Evolutionary conservation across 2,797 vertebrate species (phyloP), one percentile per base, ranked within the genome.

Genomic region (Rhinatrema bivittatum): DNA sequence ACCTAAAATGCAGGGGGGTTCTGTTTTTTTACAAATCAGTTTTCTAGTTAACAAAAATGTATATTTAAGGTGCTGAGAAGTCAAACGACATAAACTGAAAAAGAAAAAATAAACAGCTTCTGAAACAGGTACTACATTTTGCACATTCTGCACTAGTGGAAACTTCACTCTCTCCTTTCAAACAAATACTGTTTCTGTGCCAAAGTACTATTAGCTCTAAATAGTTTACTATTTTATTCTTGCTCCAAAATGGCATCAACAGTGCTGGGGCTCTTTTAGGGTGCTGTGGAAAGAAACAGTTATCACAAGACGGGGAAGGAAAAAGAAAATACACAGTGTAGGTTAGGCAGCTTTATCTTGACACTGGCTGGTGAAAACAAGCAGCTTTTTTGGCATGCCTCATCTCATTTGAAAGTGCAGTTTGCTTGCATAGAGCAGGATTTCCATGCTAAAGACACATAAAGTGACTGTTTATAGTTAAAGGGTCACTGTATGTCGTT

Each of bases 201-300:
- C 50, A 56, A 32, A 13, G 35, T 42, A 44, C 29, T 56, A 30
- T 74, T 56, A 56, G 26, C 31, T 43, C 41, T 24, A 34, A 48
- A 53, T 45, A 65, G 59, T 67, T 76, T 51, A 69, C 47, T 75
- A 62, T 74, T 71, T 73, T 60, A 62, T 66, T 65, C 51, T 65
- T 42, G 42, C 39, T 70, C 47, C 43, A 60, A 63, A 72, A 62
- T 51, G 53, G 60, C 56, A 75, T 60, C 53, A 73, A 28, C 36
- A 44, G 34, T 15, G 25, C 35, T 45, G 56, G 70, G 76, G 68
- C 50, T 60, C 68, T 62, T 66, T 58, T 22, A 59, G 65, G 78
- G 67, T 29, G 54, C 56, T 70, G 49, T 41, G 55, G 60, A 54
- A 42, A 2, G 32, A 34, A 38, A 22, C 34, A 40, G 29, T 39